Evolutionary conservation across 2,888 invertebrate species (phyloP), one percentile per base, ranked within the genome.

Genomic region (Halictus quadricinctus): DNA sequence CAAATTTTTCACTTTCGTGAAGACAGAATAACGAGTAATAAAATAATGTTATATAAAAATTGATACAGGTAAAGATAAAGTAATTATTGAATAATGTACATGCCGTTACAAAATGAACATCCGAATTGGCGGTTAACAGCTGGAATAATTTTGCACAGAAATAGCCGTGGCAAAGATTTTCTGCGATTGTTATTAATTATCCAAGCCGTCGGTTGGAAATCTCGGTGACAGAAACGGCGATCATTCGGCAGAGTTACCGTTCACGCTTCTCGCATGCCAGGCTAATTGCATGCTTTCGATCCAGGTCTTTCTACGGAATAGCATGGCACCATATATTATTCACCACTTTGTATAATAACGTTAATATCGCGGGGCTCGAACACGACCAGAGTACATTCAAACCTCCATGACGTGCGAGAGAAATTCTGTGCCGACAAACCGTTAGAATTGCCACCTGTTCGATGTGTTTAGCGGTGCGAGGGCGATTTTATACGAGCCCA

Each of bases 401-500:
- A 41, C 29, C 29, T 64, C 29, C 64, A 64, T 64, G 50, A 76
- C 64, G 77, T 66, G 64, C 46, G 43, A 76, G 85, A 84, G 84
- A 84, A 81, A 86, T 86, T 84, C 84, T 79, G 79, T 86, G 86
- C 66, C 84, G 79, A 72, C 81, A 54, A 84, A 86, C 86, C 84
- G 86, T 86, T 86, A 86, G 84, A 81, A 81, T 80, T 73, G 84
- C 84, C 84, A 86, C 75, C 81, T 84, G 84, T 80, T 77, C 79
- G 75, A 76, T 60, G 69, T 77, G 72, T 80, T 77, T 60, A 64
- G 48, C 41, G 77, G 0, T 72, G 48, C 50, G 79, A 72, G n/a
- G 70, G 58, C 70, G 73, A 74, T 74, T 74, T 74, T 50, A 60
- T 66, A 25, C 29, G 54, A 72, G n/a, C 72, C 43, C 46, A 69